Base-by-base conservation (phyloP, 2,113 vertebrate genomes). In the Ophiodon elongatus region DNA sequence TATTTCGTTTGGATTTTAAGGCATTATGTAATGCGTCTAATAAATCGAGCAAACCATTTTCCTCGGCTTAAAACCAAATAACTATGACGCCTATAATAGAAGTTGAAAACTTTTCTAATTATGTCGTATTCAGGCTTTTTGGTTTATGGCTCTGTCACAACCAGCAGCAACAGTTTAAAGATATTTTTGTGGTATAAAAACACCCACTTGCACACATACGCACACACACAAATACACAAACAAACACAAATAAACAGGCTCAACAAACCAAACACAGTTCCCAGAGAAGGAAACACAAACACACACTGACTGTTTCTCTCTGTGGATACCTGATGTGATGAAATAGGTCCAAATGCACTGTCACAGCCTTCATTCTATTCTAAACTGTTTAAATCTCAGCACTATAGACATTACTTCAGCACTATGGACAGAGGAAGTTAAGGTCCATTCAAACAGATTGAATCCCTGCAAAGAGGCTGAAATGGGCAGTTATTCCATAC, bases 181-280 rank as follows among this genome's bases (percentile, higher is more conserved):
- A 82, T 80, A 89, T 85, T 79, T 77, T 50, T 2, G 17, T 86
- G 73, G 68, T 41, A 79, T 67, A 69, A 86, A 68, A 74, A 63
- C 71, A 74, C 78, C 57, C 81, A 83, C 83, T 52, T 65, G 11
- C 82, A 63, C 75, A 39, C 69, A 73, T 23, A 47, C 45, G 14
- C 77, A 71, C 73, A 54, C 72, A 17, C 31, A 67, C 47, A 86
- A 8, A 83, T 25, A 65, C 86, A 87, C 80, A 91, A 70, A 83
- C 71, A 84, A 71, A 63, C 83, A 56, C 60, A 87, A 83, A 90
- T 50, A 90, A 90, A 76, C 83, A 78, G 75, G 76, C 86, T 91
- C 67, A 88, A 35, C 70, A 89, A 91, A 91, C 66, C 75, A 92
- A 93, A 90, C 85, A 87, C 77, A 35, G 59, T 83, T 85, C 54